Percentiles rank a stretch among this genome's conserved stretches.
These are phyloP conservation scores for Temnothorax ravouxi DNA, from an alignment of 2,888 invertebrate species.

Conservation along the genomic window DNA sequence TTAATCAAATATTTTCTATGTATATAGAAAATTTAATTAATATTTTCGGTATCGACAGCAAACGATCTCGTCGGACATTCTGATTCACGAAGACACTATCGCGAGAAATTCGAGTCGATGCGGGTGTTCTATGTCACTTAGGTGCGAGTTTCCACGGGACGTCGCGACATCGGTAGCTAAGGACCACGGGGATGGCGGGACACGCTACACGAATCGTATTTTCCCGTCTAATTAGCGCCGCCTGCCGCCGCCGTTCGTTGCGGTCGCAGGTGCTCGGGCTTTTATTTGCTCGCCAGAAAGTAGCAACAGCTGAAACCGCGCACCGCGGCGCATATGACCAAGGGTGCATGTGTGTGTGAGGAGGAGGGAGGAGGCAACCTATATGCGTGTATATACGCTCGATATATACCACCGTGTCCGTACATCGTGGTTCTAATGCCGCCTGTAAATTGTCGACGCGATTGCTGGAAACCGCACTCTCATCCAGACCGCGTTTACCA, in stretches of 20 bases:
- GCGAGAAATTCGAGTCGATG: conserved; percentile 25
- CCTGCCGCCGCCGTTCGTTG: conserved; percentile 64
- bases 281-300: conserved; percentile 64
- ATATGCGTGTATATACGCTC: conserved; percentile 24
- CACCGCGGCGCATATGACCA: conserved; percentile 32
- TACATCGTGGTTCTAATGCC: conserved; percentile 51
- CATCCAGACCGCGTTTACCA: conserved; percentile 45
- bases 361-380: not conserved
- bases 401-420: not conserved
- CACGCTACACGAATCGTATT: conserved; percentile 71
- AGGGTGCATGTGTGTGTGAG: not conserved
- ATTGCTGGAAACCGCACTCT: conserved; percentile 50
- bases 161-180: conserved; percentile 45
- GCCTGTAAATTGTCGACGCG: conserved; percentile 55
- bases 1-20: no score
- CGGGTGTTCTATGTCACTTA: not conserved
- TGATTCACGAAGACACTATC: not conserved
- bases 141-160: conserved; percentile 40
- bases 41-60: not conserved
- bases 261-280: conserved; percentile 73
- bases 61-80: not conserved
- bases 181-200: conserved; percentile 36
- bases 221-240: conserved; percentile 77
- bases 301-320: conserved; percentile 73
- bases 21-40: not conserved